A percentile compares a stretch with the other conserved stretches of the same genome.
Evolutionary conservation across 1,140 invertebrate genomes (phyloP).

Genomic region (Drosophila bipectinata): DNA sequence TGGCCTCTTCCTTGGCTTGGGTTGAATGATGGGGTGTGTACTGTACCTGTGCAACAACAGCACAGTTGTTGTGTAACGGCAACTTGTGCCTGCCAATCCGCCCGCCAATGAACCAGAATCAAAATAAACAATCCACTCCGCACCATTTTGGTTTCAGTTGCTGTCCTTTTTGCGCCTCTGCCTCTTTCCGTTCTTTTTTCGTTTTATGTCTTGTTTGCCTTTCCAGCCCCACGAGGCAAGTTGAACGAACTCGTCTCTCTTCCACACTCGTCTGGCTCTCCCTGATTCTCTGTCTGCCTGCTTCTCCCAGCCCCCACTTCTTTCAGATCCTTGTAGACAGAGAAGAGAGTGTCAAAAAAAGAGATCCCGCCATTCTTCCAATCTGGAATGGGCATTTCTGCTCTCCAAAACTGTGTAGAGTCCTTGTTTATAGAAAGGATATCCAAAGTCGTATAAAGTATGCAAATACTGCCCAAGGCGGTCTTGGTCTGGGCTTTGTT

Average conservation of each 20-base stretch:
- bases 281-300: not conserved
- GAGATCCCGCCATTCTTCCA: not conserved
- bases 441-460: constrained; percentile 7
- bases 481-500: constrained; percentile 41
- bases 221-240: constrained; percentile 2
- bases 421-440: not conserved
- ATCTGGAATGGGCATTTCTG: no score
- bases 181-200: constrained; percentile 2
- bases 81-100: constrained; percentile 9
- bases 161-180: not conserved
- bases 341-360: not conserved
- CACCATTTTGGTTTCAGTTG: constrained; percentile 14
- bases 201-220: not conserved
- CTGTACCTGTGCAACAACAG: constrained; percentile 17
- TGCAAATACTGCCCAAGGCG: constrained; percentile 2
- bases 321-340: no score
- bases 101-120: constrained; percentile 31
- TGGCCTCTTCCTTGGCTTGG: not conserved
- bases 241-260: constrained; percentile 61
- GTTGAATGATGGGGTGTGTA: constrained; percentile 18
- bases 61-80: not conserved
- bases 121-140: constrained; percentile 55
- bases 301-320: not conserved
- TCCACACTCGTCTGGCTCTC: not conserved
- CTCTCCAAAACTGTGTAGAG: no score